Conservation (phyloP, 2,113 vertebrate genomes). For the Leiothrix lutea region DNA sequence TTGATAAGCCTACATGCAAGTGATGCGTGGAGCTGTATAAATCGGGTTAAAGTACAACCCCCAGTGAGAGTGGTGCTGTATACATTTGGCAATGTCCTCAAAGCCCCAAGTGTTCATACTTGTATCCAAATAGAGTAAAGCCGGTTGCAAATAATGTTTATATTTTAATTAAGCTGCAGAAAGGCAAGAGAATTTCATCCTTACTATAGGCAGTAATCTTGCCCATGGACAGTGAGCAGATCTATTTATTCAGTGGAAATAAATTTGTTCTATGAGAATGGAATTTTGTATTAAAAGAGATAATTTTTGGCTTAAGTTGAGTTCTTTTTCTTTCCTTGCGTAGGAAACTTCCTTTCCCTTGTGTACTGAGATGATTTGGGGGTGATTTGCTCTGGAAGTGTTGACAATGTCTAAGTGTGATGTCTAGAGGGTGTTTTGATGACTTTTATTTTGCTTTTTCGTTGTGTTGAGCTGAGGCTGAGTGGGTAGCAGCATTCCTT, state of each 20-base stretch:
- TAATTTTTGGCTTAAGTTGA: constrained; percentile 60
- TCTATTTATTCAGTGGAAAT: constrained; percentile 73
- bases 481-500: constrained; percentile 13
- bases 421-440: not conserved
- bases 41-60: constrained; percentile 58
- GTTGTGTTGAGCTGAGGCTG: constrained; percentile 1
- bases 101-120: constrained; percentile 9
- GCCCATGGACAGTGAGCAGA: not conserved
- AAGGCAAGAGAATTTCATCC: constrained; percentile 48
- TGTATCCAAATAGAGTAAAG: constrained; percentile 58
- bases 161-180: constrained; percentile 67
- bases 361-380: not conserved
- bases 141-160: constrained; percentile 59
- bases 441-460: constrained; percentile 23
- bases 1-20: not conserved
- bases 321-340: constrained; percentile 47
- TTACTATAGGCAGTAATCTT: constrained; percentile 47
- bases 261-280: constrained; percentile 71
- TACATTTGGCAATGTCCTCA: constrained; percentile 22
- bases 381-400: not conserved
- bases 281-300: constrained; percentile 74
- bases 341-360: constrained; percentile 50
- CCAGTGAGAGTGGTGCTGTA: constrained; percentile 61
- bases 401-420: not conserved
- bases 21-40: constrained; percentile 4